Evolutionary conservation across 2,113 vertebrate genomes (phyloP).

Genomic region (Otus sunia): DNA sequence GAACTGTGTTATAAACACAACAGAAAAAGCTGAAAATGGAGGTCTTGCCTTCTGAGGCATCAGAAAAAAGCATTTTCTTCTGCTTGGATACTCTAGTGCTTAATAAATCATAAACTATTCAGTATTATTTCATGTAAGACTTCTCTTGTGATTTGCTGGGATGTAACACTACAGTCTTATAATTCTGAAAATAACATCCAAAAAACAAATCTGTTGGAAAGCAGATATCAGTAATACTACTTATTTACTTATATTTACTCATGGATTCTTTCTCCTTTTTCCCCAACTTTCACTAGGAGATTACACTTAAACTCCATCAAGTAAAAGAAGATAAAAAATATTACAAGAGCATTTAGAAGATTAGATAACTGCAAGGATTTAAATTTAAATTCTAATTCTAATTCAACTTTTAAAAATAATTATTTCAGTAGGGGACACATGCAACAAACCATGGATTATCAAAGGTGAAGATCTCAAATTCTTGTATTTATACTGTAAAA

Average conservation of each 20-base stretch:
- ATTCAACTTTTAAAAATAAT: not conserved
- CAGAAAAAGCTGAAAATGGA: not conserved
- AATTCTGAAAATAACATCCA: not conserved
- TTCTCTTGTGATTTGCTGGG: not conserved
- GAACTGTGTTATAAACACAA: not conserved
- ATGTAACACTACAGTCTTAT: not conserved
- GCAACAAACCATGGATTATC: not conserved
- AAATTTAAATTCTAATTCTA: not conserved
- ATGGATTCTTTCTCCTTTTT: not conserved
- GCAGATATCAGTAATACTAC: not conserved
- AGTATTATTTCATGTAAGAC: not conserved
- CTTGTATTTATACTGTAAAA: not conserved
- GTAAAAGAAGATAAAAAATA: not conserved
- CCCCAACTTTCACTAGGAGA: rapidly evolving
- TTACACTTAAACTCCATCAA: not conserved
- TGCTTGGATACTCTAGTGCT: not conserved
- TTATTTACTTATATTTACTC: no score
- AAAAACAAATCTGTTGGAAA: not conserved
- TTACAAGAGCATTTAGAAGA: not conserved
- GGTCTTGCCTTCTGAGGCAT: not conserved
- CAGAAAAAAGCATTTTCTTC: not conserved
- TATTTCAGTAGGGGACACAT: not conserved
- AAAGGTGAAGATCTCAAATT: not conserved
- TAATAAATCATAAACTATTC: not conserved
- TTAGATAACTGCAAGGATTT: not conserved